phyloP scores from a whole-genome alignment of 2,888 invertebrate genomes.

The Stegophylla sp. region DNA sequence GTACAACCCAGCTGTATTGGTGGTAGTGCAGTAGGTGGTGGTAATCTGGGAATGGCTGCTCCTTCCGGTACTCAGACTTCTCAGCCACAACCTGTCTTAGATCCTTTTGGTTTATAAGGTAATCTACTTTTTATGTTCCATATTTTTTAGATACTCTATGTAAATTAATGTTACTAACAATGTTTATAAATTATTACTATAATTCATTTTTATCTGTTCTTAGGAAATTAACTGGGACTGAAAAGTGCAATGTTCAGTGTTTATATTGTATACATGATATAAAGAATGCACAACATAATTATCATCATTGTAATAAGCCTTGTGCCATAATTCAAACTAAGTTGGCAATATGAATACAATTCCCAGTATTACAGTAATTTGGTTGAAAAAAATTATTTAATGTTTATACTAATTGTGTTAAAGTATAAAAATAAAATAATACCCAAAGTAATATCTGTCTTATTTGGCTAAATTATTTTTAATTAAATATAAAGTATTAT shows the following conservation, averaged over 20 bases:
- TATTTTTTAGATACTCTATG: not conserved
- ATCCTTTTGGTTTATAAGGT: constrained; percentile 59
- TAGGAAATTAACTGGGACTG: constrained; percentile 56
- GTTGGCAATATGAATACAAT: constrained; percentile 48
- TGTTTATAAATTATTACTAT: not conserved
- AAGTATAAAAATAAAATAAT: constrained; percentile 24
- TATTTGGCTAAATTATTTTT: constrained; percentile 31
- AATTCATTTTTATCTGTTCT: constrained; percentile 14
- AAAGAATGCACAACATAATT: constrained; percentile 24
- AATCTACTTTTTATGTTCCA: constrained; percentile 33
- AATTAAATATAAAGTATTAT: constrained; percentile 37
- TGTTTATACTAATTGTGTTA: constrained; percentile 9
- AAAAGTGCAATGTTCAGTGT: constrained; percentile 26
- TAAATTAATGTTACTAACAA: not conserved
- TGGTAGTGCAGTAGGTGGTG: constrained; percentile 59
- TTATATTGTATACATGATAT: constrained; percentile 27
- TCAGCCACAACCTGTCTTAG: constrained; percentile 55
- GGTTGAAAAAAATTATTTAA: constrained; percentile 14
- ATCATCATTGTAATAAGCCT: constrained; percentile 9
- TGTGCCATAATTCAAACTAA: constrained; percentile 50
- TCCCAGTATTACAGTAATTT: constrained; percentile 37
- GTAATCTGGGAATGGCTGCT: constrained; percentile 53
- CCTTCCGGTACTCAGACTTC: constrained; percentile 47
- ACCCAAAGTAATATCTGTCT: constrained; percentile 24
- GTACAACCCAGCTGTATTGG: constrained; percentile 58